phyloP scores from a whole-genome alignment of 2,888 invertebrate species.

The Andrena marginata region DNA sequence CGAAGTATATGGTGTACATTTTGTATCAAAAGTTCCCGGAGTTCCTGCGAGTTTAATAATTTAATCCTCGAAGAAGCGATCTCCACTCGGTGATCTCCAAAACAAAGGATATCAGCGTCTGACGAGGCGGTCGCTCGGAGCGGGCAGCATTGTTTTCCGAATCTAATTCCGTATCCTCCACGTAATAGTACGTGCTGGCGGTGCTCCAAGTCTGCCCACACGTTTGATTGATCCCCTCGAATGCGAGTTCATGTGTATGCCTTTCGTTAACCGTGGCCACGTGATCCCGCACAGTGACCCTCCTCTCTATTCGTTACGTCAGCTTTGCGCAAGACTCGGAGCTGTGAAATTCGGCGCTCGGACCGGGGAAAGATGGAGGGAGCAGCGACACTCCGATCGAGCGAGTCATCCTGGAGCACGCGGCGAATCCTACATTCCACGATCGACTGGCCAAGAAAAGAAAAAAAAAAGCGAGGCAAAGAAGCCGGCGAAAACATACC shows the following conservation, averaged over 20 bases:
- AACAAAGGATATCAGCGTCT: neutral
- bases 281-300: conserved; percentile 42
- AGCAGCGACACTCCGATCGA: no score
- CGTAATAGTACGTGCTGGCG: conserved; percentile 63
- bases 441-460: no score
- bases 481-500: neutral
- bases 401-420: neutral
- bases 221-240: conserved; percentile 57
- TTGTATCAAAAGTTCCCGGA: no score
- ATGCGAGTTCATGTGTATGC: conserved; percentile 60
- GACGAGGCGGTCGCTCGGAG: neutral
- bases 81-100: neutral
- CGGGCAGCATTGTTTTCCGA: conserved; percentile 47
- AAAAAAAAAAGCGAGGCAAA: neutral
- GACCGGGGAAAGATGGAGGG: neutral
- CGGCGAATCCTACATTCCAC: neutral
- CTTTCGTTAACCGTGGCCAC: conserved; percentile 54
- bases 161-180: conserved; percentile 65
- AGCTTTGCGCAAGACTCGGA: conserved; percentile 23
- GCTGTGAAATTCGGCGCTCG: conserved; percentile 5
- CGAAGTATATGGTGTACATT: no score
- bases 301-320: conserved; percentile 41
- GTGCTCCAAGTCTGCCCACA: conserved; percentile 56
- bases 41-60: no score
- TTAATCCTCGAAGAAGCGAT: neutral